Evolutionary conservation across 37 sponge, comb jelly and placozoan genomes (phyloP).

Genomic region (Halisarca cf. caerulea): DNA sequence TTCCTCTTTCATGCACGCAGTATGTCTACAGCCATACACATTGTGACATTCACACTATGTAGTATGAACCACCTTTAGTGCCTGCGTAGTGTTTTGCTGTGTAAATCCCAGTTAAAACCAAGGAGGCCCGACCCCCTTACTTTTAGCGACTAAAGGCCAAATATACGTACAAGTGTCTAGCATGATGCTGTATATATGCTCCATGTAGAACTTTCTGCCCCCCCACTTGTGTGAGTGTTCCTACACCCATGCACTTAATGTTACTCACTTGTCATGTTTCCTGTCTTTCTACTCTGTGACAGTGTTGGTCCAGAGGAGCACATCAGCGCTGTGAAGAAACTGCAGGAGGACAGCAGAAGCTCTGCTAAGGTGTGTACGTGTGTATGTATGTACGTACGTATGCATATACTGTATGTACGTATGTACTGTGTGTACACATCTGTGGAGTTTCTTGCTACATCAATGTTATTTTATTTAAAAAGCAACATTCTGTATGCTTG

Average conservation of each 20-base stretch:
- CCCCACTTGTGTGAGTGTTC: background rate
- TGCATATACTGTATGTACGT: background rate
- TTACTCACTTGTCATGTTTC: background rate
- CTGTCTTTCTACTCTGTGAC: background rate
- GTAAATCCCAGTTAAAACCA: too few species aligned
- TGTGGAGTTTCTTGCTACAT: too few species aligned
- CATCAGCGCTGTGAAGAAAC: slow-evolving; percentile 53
- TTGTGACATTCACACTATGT: too few species aligned
- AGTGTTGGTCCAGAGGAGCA: slow-evolving; percentile 80
- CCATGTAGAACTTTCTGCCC: too few species aligned
- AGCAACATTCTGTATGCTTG: too few species aligned
- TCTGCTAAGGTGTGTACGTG: slow-evolving; percentile 22
- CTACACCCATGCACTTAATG: background rate
- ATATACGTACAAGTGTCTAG: background rate
- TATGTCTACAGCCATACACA: too few species aligned
- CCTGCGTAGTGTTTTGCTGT: too few species aligned
- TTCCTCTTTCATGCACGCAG: too few species aligned
- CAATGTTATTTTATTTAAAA: too few species aligned
- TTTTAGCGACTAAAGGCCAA: background rate
- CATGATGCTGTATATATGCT: too few species aligned
- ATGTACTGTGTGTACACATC: too few species aligned
- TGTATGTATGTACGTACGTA: background rate
- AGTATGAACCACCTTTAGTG: too few species aligned
- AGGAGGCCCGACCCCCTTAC: background rate
- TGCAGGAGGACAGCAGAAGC: slow-evolving; percentile 30